phyloP scores from a whole-genome alignment of 2,888 invertebrate species.

The Coecobrya sp. region DNA sequence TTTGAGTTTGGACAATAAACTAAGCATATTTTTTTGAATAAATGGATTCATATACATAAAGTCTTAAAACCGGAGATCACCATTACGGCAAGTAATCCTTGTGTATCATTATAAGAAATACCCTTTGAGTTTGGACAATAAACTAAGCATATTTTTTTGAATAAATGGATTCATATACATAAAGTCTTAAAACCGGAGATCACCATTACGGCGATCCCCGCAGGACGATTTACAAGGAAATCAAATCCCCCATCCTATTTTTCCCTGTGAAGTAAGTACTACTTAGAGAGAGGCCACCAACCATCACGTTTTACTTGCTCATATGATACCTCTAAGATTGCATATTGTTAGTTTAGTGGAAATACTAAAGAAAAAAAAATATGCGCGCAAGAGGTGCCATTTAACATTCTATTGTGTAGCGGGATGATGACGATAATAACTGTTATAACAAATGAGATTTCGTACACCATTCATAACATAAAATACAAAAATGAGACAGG shows the following conservation, averaged over 20 bases:
- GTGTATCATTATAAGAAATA: slow-evolving; percentile 47
- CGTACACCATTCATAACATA: slow-evolving; percentile 64
- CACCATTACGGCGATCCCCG: slow-evolving; percentile 72
- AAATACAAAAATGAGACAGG: slow-evolving; percentile 67
- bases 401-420: slow-evolving; percentile 48
- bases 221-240: slow-evolving; percentile 78
- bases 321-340: slow-evolving; percentile 58
- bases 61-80: slow-evolving; percentile 75
- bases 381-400: slow-evolving; percentile 39
- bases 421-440: slow-evolving; percentile 54
- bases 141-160: slow-evolving; percentile 68
- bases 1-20: slow-evolving; percentile 66
- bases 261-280: slow-evolving; percentile 24
- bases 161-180: slow-evolving; percentile 73
- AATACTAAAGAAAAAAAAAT: neutral
- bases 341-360: slow-evolving; percentile 47
- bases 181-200: slow-evolving; percentile 73
- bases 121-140: slow-evolving; percentile 66
- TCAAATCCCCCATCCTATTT: slow-evolving; percentile 69
- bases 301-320: slow-evolving; percentile 23
- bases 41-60: slow-evolving; percentile 72
- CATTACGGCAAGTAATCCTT: slow-evolving; percentile 59
- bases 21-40: slow-evolving; percentile 71
- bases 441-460: slow-evolving; percentile 57
- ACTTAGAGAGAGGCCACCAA: neutral